Evolutionary conservation across 2,797 vertebrate species (phyloP), one percentile per base, ranked within the genome.

Genomic region (Xyrichtys novacula): DNA sequence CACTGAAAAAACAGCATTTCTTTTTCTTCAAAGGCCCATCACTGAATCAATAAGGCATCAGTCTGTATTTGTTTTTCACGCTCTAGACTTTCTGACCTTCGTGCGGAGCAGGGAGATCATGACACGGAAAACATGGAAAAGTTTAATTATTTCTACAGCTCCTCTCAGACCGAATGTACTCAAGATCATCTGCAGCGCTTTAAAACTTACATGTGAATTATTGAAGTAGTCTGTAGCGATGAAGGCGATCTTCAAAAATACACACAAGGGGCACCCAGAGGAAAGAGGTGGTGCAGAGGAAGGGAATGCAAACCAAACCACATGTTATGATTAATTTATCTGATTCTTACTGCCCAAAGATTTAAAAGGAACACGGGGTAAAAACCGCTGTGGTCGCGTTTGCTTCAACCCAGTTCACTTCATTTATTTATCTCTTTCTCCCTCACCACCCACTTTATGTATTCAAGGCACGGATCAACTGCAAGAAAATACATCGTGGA

Each of bases 271-370:
- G 46, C 70, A 57, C 66, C 77, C 43, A 17, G 19, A 76, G 79
- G 56, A 83, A 66, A 77, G 70, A 66, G 56, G 66, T 62, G 47
- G 48, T 75, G 43, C 10, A 49, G 28, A 19, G 38, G 59, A 63
- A 58, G 34, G 65, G 70, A 76, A 57, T 22, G 78, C 61, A 75
- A 76, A 69, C 62, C 61, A 75, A 77, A 83, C 72, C 49, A 44
- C 32, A 66, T 9, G 58, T 59, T 69, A 88, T 91, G 79, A 90
- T 78, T 89, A 73, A 89, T 91, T 80, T 53, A 92, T 86, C 49
- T 17, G 73, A 85, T 82, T 78, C 72, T 76, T 76, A 55, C 65
- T 66, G 70, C 49, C 76, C 74, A 80, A 81, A 90, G 85, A 86
- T 85, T 81, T 87, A 80, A 81, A 83, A 83, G 71, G 65, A 89